Conservation (phyloP, 2,113 vertebrate genomes). For the Rattus rattus region DNA sequence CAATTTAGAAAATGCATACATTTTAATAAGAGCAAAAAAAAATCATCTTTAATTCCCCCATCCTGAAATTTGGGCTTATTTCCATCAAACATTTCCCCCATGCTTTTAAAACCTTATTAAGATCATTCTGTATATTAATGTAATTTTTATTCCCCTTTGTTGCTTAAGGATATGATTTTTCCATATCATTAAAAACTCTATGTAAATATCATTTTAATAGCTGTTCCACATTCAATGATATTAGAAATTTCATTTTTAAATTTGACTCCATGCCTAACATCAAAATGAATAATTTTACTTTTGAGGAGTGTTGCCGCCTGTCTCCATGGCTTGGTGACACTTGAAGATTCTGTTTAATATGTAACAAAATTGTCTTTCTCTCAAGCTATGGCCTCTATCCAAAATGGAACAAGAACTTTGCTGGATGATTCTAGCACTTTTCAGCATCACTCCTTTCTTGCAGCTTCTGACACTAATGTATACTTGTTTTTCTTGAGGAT, state of each 20-base stretch:
- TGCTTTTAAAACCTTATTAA: slow-evolving; percentile 71
- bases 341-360: slow-evolving; percentile 59
- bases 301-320: background rate
- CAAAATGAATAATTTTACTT: slow-evolving; percentile 56
- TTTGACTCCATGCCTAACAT: slow-evolving; percentile 60
- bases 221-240: slow-evolving; percentile 76
- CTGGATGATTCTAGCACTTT: slow-evolving; percentile 22
- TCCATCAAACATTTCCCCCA: slow-evolving; percentile 1
- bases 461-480: slow-evolving; percentile 37
- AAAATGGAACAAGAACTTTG: slow-evolving; percentile 52
- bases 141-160: slow-evolving; percentile 70
- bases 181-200: slow-evolving; percentile 80
- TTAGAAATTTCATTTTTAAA: slow-evolving; percentile 72
- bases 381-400: slow-evolving; percentile 30
- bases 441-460: slow-evolving; percentile 15
- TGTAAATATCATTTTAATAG: slow-evolving; percentile 81
- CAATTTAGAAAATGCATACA: slow-evolving; percentile 21
- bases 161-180: slow-evolving; percentile 79
- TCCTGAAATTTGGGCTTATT: slow-evolving; percentile 57
- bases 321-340: slow-evolving; percentile 31
- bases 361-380: slow-evolving; percentile 58
- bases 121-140: slow-evolving; percentile 75
- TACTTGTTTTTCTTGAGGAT: slow-evolving; percentile 49
- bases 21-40: slow-evolving; percentile 50
- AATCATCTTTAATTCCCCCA: slow-evolving; percentile 53